Percentiles rank a stretch among this genome's conserved stretches.
phyloP scores from a whole-genome alignment of 2,888 invertebrate genomes.

The Alloscopus bannaensis region DNA sequence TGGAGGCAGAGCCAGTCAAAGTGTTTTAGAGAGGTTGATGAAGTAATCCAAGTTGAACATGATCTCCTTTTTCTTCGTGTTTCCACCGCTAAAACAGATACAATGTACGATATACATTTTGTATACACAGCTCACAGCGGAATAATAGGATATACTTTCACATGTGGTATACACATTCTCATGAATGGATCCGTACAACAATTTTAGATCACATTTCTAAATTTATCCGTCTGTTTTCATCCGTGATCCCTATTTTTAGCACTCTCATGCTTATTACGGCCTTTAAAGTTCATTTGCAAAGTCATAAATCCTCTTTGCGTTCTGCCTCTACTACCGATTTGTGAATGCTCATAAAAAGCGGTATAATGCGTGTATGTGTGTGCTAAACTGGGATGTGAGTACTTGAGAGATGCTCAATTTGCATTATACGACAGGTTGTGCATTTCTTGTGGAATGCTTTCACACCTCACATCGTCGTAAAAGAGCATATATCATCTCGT shows the following conservation, averaged over 20 bases:
- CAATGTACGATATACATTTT: not conserved
- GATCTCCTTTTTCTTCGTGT: not conserved
- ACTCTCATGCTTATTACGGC: slow-evolving; percentile 36
- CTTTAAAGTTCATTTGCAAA: slow-evolving; percentile 59
- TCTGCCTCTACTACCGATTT: not conserved
- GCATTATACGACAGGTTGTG: no score
- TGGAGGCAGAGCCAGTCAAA: slow-evolving; percentile 13
- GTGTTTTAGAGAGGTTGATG: slow-evolving; percentile 15
- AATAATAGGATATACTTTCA: slow-evolving; percentile 8
- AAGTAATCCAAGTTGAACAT: slow-evolving; percentile 17
- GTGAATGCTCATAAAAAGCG: no score
- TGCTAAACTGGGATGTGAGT: no score
- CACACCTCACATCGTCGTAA: no score
- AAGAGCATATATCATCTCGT: no score
- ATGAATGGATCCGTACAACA: slow-evolving; percentile 36
- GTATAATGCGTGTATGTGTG: no score
- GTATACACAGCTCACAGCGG: not conserved
- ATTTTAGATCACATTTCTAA: slow-evolving; percentile 59
- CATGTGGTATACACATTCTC: not conserved
- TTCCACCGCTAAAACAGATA: not conserved
- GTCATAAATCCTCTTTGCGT: slow-evolving; percentile 43
- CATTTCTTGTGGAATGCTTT: no score
- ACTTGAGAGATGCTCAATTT: no score
- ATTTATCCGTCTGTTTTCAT: slow-evolving; percentile 55
- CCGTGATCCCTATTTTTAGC: slow-evolving; percentile 52